Evolutionary conservation across 1,140 invertebrate species (phyloP).

Genomic region (Yoshiicerus persimilis): DNA sequence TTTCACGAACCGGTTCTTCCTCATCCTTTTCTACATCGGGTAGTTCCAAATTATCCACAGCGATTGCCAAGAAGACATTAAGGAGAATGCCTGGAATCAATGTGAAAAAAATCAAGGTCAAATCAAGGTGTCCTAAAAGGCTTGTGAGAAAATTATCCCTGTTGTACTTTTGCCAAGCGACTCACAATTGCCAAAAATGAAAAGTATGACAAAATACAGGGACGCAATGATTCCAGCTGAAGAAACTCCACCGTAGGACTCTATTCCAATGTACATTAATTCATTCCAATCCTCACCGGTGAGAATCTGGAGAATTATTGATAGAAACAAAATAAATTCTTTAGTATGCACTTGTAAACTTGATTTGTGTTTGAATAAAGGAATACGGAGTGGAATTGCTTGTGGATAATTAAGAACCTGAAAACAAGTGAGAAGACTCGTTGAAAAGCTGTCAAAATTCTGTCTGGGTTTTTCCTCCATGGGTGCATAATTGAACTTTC

Average conservation of each 20-base stretch:
- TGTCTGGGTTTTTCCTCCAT: conserved; percentile 20
- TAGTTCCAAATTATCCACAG: conserved; percentile 93
- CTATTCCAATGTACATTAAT: conserved; percentile 98
- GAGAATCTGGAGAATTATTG: conserved; percentile 71
- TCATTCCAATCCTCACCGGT: conserved; percentile 99
- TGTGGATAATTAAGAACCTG: conserved; percentile 65
- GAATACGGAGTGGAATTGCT: not conserved
- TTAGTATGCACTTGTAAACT: no score
- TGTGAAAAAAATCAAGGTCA: conserved; percentile 71
- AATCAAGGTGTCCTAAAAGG: not conserved
- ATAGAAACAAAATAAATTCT: not conserved
- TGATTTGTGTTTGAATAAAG: no score
- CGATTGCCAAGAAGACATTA: conserved; percentile 99
- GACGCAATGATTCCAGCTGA: conserved; percentile 85
- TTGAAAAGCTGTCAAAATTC: conserved; percentile 76
- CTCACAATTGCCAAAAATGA: conserved; percentile 99
- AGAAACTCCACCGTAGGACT: conserved; percentile 89
- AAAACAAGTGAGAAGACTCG: conserved; percentile 96
- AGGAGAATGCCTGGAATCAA: conserved; percentile 99
- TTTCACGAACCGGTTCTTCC: conserved; percentile 45
- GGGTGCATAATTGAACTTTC: conserved; percentile 39
- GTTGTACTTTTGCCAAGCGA: conserved; percentile 89
- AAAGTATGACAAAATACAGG: conserved; percentile 97
- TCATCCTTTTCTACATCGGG: conserved; percentile 47
- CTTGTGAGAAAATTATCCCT: conserved; percentile 83